Evolutionary conservation across 1,140 invertebrate genomes (phyloP), one percentile per base, ranked within the genome.

Genomic region (Phymorhynchus buccinoides): DNA sequence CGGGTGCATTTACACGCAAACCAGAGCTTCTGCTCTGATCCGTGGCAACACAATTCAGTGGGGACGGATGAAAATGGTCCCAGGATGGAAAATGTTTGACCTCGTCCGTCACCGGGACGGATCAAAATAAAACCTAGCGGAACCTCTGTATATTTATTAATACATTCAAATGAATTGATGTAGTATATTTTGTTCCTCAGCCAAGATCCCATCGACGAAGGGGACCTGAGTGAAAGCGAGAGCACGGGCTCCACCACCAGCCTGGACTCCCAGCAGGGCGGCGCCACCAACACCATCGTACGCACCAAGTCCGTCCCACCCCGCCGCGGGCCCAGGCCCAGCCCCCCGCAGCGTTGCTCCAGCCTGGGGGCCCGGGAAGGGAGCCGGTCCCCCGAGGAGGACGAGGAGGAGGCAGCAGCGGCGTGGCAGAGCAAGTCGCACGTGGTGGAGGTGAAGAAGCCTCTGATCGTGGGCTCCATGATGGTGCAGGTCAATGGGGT

Each of bases 181-280:
- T n/a, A n/a, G n/a, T n/a, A n/a, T n/a, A n/a, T n/a, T n/a, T n/a
- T n/a, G n/a, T 68, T 2, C 73, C 73, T 27, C 81, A 83, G 81
- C 66, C 62, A 71, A 44, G 81, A 83, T 32, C 37, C 62, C 0
- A 6, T 1, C 41, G 81, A 83, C 41, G 62, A 83, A 22, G 30
- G 37, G 7, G 66, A 82, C 22, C 37, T 66, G 56, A 87, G 88
- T 48, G 85, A 83, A 56, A 86, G 84, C 37, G 87, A 87, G 39
- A 89, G 88, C 84, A 89, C 85, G 22, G 87, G 85, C 27, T 88
- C 88, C n/a, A 85, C 79, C 83, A 85, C 86, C 37, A 86, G 85
- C 56, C 81, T 87, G 80, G 85, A 86, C 37, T 89, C 88, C 32
- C 88, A 89, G 84, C 79, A 86, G 32, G 84, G 84, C 37, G 44